These are phyloP conservation scores for Holacanthus passer DNA, from an alignment of 2,113 vertebrate genomes.

Conservation along the genomic window DNA sequence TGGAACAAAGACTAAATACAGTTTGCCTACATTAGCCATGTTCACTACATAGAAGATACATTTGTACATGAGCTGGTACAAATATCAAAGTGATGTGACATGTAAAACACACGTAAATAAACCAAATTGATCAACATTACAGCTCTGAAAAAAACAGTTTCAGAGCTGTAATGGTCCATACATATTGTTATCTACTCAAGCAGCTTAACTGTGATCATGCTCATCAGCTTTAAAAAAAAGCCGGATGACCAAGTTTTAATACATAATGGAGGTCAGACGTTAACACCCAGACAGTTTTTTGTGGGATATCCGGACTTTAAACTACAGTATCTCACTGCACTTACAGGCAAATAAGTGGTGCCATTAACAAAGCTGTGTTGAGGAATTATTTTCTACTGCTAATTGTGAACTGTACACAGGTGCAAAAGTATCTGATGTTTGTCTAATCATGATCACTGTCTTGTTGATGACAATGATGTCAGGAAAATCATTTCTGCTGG, in stretches of 20 bases:
- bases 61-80: neutral
- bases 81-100: neutral
- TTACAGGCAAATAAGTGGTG: neutral
- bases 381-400: neutral
- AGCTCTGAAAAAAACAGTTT: neutral
- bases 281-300: constrained; percentile 5
- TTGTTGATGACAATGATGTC: neutral
- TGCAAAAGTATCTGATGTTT: neutral
- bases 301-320: neutral
- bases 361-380: constrained; percentile 16
- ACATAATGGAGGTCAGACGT: neutral
- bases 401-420: neutral
- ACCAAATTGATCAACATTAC: neutral
- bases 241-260: neutral
- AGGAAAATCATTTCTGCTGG: neutral
- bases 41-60: neutral
- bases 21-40: too few species aligned
- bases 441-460: neutral
- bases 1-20: neutral
- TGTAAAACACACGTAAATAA: neutral
- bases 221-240: constrained; percentile 3
- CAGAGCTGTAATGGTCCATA: neutral
- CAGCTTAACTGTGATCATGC: neutral
- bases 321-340: neutral
- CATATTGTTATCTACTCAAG: neutral